Conservation (phyloP, 2,888 invertebrate species). For the Julus scanicus region DNA sequence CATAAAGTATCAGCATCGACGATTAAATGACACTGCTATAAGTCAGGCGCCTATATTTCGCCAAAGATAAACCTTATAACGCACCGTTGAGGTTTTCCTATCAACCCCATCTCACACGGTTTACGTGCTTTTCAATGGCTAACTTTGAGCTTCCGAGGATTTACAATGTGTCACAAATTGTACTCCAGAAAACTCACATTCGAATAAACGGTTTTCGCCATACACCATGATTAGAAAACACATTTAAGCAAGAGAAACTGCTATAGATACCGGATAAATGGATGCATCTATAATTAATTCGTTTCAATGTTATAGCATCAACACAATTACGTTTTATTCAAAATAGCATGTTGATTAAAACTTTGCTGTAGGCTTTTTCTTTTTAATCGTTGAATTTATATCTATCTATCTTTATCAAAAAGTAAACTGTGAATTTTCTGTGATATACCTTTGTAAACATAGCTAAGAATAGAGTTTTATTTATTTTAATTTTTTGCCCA, state of each 20-base stretch:
- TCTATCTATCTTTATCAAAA: too few species aligned
- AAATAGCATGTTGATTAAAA: too few species aligned
- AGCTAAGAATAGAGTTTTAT: neutral
- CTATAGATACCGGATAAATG: too few species aligned
- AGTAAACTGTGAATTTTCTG: too few species aligned
- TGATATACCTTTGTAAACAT: neutral
- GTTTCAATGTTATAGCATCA: too few species aligned
- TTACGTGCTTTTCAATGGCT: conserved; percentile 18
- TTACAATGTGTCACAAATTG: neutral
- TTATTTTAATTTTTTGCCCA: neutral
- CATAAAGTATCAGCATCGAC: conserved; percentile 37
- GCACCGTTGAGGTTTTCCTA: conserved; percentile 18
- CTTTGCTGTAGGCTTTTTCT: too few species aligned
- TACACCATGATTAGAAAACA: neutral
- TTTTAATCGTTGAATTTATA: too few species aligned
- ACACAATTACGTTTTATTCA: too few species aligned
- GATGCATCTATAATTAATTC: neutral
- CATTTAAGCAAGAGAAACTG: neutral
- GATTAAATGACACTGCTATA: neutral
- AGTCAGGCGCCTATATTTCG: conserved; percentile 12
- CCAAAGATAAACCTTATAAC: neutral
- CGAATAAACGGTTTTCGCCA: neutral
- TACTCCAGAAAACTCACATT: neutral
- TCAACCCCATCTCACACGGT: conserved; percentile 2
- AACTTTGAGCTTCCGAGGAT: neutral